Percentiles rank a stretch among this genome's conserved stretches.
Evolutionary conservation across 64 coral and sea anemone species (phyloP).

Genomic region (Pocillopora damicornis): DNA sequence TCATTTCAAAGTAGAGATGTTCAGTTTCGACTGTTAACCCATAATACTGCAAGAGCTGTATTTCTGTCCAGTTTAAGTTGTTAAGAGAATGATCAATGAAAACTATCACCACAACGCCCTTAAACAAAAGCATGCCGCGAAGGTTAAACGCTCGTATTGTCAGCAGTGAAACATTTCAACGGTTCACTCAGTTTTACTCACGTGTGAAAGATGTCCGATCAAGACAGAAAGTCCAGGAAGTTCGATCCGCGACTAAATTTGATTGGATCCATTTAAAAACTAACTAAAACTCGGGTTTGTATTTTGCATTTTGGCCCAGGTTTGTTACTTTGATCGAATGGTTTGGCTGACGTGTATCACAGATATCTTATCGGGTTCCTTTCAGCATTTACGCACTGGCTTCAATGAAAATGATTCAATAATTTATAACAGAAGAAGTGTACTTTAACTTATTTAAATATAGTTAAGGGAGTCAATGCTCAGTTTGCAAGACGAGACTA

Average conservation of each 20-base stretch:
- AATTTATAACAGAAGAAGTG: not conserved
- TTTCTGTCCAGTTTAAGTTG: too few species aligned
- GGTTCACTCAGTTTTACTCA: not conserved
- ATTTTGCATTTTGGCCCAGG: too few species aligned
- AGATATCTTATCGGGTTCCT: too few species aligned
- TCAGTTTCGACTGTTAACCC: too few species aligned
- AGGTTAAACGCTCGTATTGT: not conserved
- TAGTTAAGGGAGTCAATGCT: not conserved
- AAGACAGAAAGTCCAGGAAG: not conserved
- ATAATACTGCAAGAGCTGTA: too few species aligned
- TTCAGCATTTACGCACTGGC: too few species aligned
- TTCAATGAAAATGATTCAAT: not conserved
- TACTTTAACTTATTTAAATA: not conserved
- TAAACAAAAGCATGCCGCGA: not conserved
- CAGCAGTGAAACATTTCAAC: conserved; percentile 2
- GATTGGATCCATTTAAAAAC: too few species aligned
- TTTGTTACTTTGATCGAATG: too few species aligned
- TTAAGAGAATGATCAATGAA: not conserved
- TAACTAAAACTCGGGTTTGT: too few species aligned
- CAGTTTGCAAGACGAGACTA: not conserved
- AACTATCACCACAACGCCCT: not conserved
- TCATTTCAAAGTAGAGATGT: too few species aligned
- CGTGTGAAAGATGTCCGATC: not conserved
- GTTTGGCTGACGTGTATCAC: too few species aligned
- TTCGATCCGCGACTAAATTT: too few species aligned